Conservation (phyloP, 2,888 invertebrate species). For the Sinelater perroti region DNA sequence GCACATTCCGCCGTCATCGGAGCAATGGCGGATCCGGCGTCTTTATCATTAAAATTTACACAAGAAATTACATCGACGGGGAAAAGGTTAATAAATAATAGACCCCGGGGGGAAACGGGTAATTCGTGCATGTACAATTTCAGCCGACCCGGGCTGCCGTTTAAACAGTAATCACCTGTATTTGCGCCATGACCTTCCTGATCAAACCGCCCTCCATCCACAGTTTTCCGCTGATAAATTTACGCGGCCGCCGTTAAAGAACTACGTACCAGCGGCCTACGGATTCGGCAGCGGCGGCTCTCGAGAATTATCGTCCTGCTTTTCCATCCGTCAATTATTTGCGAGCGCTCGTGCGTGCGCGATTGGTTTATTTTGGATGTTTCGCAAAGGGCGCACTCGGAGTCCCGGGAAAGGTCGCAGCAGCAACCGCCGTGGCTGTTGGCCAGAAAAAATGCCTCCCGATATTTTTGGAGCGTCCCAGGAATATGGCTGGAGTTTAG, state of each 20-base stretch:
- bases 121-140: slow-evolving; percentile 23
- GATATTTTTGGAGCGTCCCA: not conserved
- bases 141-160: slow-evolving; percentile 5
- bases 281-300: slow-evolving; percentile 13
- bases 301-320: slow-evolving; percentile 24
- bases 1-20: no score
- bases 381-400: slow-evolving; percentile 18
- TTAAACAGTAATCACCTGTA: slow-evolving; percentile 5
- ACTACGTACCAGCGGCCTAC: slow-evolving; percentile 17
- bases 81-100: slow-evolving; percentile 16
- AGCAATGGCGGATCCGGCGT: no score
- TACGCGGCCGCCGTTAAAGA: not conserved
- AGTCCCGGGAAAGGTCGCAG: slow-evolving; percentile 14
- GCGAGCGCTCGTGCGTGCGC: slow-evolving; percentile 17
- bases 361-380: slow-evolving; percentile 24
- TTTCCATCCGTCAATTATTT: slow-evolving; percentile 26
- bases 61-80: slow-evolving; percentile 15
- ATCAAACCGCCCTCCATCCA: not conserved
- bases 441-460: not conserved
- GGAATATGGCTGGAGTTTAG: not conserved
- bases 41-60: slow-evolving; percentile 11
- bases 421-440: no score
- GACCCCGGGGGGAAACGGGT: slow-evolving; percentile 1
- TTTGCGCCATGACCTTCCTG: slow-evolving; percentile 4
- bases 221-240: not conserved